Percentiles rank a stretch among this genome's conserved stretches.
Evolutionary conservation across 1,140 invertebrate species (phyloP).

Genomic region (Hestina assimilis): DNA sequence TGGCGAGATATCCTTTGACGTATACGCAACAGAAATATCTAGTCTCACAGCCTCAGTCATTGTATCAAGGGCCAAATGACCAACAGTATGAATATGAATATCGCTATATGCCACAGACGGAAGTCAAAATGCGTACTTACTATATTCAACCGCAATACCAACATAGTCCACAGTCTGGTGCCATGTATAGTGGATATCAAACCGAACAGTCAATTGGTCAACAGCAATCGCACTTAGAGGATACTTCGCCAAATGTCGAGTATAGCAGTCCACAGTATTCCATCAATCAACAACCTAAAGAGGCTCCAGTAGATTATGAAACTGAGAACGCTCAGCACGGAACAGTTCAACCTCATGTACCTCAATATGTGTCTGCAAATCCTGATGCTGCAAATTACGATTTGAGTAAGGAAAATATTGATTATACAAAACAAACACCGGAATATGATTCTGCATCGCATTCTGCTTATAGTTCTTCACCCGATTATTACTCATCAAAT

Average conservation of each 20-base stretch:
- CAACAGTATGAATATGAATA: conserved; percentile 56
- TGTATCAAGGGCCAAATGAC: conserved; percentile 46
- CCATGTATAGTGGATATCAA: conserved; percentile 30
- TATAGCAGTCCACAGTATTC: conserved; percentile 36
- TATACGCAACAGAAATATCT: conserved; percentile 55
- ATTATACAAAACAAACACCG: conserved; percentile 26
- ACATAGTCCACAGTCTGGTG: conserved; percentile 18
- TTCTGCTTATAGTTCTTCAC: conserved; percentile 27
- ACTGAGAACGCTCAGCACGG: conserved; percentile 21
- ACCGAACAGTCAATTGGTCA: conserved; percentile 28
- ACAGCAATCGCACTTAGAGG: conserved; percentile 25
- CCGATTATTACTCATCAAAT: conserved; percentile 37
- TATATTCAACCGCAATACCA: conserved; percentile 54
- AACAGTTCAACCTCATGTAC: conserved; percentile 14
- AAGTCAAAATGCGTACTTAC: conserved; percentile 38
- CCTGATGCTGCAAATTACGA: conserved; percentile 32
- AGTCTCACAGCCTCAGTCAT: conserved; percentile 38
- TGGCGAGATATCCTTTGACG: conserved; percentile 58
- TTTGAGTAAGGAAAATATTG: conserved; percentile 24
- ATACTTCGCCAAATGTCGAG: conserved; percentile 23
- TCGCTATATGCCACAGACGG: conserved; percentile 48
- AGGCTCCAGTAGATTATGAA: conserved; percentile 31
- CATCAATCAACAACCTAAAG: conserved; percentile 27
- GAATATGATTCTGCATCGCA: conserved; percentile 25
- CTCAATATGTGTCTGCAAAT: conserved; percentile 28